phyloP scores from a whole-genome alignment of 2,797 vertebrate species.

The Momotus momota region DNA sequence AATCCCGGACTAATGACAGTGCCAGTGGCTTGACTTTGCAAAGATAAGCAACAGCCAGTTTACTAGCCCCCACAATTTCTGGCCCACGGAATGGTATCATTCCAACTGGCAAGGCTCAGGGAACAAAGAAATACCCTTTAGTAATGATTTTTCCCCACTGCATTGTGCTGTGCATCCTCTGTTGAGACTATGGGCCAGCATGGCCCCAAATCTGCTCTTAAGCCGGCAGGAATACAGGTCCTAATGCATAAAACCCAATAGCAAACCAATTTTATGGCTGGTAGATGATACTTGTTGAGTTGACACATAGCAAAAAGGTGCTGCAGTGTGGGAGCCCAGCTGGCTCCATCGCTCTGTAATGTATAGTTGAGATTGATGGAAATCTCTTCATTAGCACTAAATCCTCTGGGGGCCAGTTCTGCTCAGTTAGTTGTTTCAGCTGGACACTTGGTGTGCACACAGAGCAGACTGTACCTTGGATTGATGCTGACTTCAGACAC shows the following conservation, averaged over 20 bases:
- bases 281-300: not conserved
- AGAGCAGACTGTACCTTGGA: not conserved
- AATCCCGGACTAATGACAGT: not conserved
- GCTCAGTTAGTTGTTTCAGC: not conserved
- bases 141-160: not conserved
- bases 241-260: not conserved
- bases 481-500: not conserved
- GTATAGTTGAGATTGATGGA: not conserved
- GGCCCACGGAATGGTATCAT: not conserved
- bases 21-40: not conserved
- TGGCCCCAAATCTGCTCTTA: not conserved
- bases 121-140: not conserved
- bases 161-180: not conserved
- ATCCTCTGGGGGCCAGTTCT: not conserved
- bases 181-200: not conserved
- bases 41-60: not conserved
- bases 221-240: not conserved
- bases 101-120: not conserved
- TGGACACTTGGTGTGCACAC: not conserved
- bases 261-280: not conserved
- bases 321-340: not conserved
- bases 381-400: not conserved
- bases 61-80: not conserved
- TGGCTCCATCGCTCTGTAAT: not conserved
- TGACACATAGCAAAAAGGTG: not conserved